Percentiles rank a stretch among this genome's conserved stretches.
Evolutionary conservation across 2,888 invertebrate genomes (phyloP).

Genomic region (Epirrhoe alternata): DNA sequence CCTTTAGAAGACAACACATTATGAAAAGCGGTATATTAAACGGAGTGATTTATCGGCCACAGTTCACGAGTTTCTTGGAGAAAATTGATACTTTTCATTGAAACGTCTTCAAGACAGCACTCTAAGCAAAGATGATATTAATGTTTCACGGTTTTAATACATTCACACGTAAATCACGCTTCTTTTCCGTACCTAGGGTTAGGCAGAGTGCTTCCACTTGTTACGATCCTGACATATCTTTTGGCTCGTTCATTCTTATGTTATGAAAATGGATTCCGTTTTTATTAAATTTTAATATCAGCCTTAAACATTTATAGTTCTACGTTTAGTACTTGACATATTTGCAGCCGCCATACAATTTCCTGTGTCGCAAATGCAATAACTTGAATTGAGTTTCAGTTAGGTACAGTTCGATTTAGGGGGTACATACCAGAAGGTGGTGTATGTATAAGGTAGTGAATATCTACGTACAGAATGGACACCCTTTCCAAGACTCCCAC

Average conservation of each 20-base stretch:
- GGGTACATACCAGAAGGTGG: no score
- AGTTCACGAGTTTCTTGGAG: not conserved
- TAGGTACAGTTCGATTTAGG: no score
- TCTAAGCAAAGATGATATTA: not conserved
- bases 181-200: no score
- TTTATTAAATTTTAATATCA: not conserved
- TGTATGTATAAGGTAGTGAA: no score
- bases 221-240: no score
- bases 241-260: no score
- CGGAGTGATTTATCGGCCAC: conserved; percentile 4
- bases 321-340: not conserved
- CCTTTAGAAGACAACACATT: conserved; percentile 51
- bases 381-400: not conserved
- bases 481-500: no score
- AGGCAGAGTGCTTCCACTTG: no score
- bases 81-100: not conserved
- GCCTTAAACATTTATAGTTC: not conserved
- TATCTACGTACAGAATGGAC: no score
- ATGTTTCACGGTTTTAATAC: not conserved
- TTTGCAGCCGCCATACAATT: not conserved
- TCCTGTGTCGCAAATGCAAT: not conserved
- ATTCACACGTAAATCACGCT: no score
- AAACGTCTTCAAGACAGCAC: not conserved
- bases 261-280: not conserved
- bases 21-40: conserved; percentile 25